Evolutionary conservation across 2,888 invertebrate genomes (phyloP).

Genomic region (Tachystola acroxantha): DNA sequence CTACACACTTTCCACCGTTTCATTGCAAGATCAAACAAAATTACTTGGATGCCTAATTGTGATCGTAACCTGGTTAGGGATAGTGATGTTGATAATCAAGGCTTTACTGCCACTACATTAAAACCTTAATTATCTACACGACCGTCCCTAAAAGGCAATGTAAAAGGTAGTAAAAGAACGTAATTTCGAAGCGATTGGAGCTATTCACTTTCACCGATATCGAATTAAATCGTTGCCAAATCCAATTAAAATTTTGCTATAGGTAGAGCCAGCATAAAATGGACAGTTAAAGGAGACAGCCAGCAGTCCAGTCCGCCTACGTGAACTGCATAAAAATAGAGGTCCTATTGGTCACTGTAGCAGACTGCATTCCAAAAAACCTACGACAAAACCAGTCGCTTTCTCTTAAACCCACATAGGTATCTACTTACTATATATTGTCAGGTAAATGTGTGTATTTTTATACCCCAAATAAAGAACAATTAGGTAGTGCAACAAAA

Average conservation of each 20-base stretch:
- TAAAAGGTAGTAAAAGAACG: neutral
- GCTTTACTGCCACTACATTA: too few relatives aligned
- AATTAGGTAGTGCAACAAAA: too few relatives aligned
- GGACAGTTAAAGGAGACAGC: constrained; percentile 10
- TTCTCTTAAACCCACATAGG: constrained; percentile 10
- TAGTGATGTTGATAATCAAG: too few relatives aligned
- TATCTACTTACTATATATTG: too few relatives aligned
- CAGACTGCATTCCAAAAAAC: constrained; percentile 13
- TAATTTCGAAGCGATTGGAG: neutral
- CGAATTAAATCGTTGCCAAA: neutral
- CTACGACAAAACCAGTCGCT: constrained; percentile 13
- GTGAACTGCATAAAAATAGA: constrained; percentile 10
- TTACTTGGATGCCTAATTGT: too few relatives aligned
- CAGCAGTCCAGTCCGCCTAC: constrained; percentile 15
- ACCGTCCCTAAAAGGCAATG: neutral
- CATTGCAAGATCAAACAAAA: too few relatives aligned
- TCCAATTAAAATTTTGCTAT: constrained; percentile 7
- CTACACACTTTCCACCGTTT: too few relatives aligned
- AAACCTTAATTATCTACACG: too few relatives aligned
- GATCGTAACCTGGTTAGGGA: too few relatives aligned
- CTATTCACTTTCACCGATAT: constrained; percentile 5
- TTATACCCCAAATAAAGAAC: too few relatives aligned
- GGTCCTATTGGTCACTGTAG: constrained; percentile 3
- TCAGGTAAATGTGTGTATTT: too few relatives aligned
- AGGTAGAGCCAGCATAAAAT: neutral